Evolutionary conservation across 2,888 invertebrate species (phyloP), one percentile per base, ranked within the genome.

Genomic region (Athalia rosae): DNA sequence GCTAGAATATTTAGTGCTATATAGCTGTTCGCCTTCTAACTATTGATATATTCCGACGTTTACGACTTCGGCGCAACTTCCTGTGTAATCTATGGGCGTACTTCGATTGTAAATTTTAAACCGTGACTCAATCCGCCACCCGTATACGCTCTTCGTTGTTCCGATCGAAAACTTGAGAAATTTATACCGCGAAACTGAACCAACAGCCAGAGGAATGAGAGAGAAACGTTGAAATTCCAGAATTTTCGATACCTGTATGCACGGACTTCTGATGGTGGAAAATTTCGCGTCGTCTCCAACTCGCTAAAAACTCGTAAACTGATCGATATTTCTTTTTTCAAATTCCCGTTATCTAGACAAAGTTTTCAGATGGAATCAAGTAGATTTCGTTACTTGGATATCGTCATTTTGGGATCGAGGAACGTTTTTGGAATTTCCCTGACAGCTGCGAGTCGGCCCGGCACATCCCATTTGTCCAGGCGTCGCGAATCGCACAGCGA

Each of bases 21-120:
- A 61, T 61, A 71, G 43, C 58, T 45, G 28, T 28, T 28, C 28
- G 28, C 56, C 58, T 71, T 45, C 71, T 13, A 71, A 82, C 85
- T 86, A 87, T 87, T 87, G 87, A 88, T 88, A 86, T 87, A 88
- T 87, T 86, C 85, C 83, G 87, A 87, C 86, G 79, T 88, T 88
- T 88, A 88, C 88, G 86, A 86, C 86, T 85, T 79, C 79, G 82
- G 81, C 81, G 83, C 85, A 86, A 87, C 85, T 87, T 87, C 81
- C 28, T 28, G 79, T 83, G 80, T 85, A 85, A 88, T 88, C 84
- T 85, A 87, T 82, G 83, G 79, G 80, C 59, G 67, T 83, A 83
- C 85, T 87, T 83, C 80, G 83, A 82, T 83, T 83, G 83, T 87
- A 87, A 87, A 87, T 87, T 85, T 83, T 58, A 15, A 9, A 45